Evolutionary conservation across 2,888 invertebrate species (phyloP).

Genomic region (Brenthis hecate): DNA sequence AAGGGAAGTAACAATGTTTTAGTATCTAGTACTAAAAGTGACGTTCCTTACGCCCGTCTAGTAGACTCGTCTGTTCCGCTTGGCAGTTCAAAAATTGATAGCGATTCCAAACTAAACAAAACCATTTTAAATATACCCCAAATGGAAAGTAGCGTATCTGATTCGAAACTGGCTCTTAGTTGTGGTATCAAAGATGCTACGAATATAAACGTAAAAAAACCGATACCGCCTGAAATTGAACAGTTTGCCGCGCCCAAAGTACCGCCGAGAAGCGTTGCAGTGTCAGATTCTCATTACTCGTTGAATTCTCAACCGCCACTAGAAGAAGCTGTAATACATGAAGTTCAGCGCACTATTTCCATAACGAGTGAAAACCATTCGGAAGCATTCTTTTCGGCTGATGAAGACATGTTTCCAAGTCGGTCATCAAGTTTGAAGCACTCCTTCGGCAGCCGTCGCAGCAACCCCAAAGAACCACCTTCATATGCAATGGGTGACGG

Average conservation of each 20-base stretch:
- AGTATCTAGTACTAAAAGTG: conserved; percentile 78
- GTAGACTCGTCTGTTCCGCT: conserved; percentile 85
- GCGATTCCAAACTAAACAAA: conserved; percentile 86
- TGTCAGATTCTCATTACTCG: conserved; percentile 87
- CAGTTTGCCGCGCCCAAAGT: conserved; percentile 67
- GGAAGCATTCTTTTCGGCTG: conserved; percentile 96
- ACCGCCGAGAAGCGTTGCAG: conserved; percentile 77
- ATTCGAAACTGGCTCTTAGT: conserved; percentile 91
- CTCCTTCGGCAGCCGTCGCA: conserved; percentile 80
- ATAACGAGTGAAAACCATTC: conserved; percentile 95
- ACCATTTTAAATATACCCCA: conserved; percentile 80
- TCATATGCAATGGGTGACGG: conserved; percentile 80
- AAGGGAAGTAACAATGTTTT: conserved; percentile 73
- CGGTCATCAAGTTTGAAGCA: conserved; percentile 86
- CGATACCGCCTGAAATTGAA: conserved; percentile 53
- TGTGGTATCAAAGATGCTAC: conserved; percentile 84
- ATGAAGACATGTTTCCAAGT: conserved; percentile 91
- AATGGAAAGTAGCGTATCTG: conserved; percentile 91
- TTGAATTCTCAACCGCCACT: conserved; percentile 81
- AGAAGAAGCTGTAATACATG: conserved; percentile 83
- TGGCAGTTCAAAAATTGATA: conserved; percentile 85
- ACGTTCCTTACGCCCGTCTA: conserved; percentile 91
- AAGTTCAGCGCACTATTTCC: conserved; percentile 91
- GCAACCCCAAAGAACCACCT: conserved; percentile 77
- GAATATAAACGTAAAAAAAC: conserved; percentile 57